Conservation (phyloP, 1,140 invertebrate genomes). For the Helicorthomorpha holstii region DNA sequence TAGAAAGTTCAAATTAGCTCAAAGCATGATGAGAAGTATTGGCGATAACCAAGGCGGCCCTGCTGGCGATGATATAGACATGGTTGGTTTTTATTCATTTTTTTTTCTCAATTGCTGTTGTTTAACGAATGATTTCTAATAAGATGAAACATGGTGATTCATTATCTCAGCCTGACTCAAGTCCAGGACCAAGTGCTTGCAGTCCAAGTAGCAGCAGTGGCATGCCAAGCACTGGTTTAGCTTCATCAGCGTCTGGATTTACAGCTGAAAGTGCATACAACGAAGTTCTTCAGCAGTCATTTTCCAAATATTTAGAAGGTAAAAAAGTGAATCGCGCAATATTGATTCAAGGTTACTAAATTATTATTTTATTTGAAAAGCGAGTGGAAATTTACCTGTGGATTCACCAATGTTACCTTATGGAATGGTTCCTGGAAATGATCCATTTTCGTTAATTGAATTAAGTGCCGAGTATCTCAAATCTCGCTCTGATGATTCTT, state of each 20-base stretch:
- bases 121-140: too few relatives aligned
- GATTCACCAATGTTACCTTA: background rate
- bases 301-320: background rate
- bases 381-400: background rate
- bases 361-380: too few relatives aligned
- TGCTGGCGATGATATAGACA: background rate
- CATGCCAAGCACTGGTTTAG: too few relatives aligned
- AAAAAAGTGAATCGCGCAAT: background rate
- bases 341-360: background rate
- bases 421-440: conserved; percentile 3
- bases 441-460: conserved; percentile 19
- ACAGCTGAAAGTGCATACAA: conserved; percentile 7
- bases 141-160: too few relatives aligned
- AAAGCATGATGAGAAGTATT: conserved; percentile 26
- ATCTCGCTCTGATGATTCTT: conserved; percentile 30
- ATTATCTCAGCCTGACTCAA: too few relatives aligned
- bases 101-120: too few relatives aligned
- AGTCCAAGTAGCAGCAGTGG: too few relatives aligned
- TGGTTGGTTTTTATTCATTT: background rate
- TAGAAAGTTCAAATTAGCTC: conserved; percentile 52
- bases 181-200: too few relatives aligned
- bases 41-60: background rate
- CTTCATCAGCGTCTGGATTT: conserved; percentile 10
- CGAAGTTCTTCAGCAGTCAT: background rate
- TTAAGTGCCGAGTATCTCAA: conserved; percentile 14